phyloP scores from a whole-genome alignment of 2,113 vertebrate species.

The human (Homo sapiens) region DNA sequence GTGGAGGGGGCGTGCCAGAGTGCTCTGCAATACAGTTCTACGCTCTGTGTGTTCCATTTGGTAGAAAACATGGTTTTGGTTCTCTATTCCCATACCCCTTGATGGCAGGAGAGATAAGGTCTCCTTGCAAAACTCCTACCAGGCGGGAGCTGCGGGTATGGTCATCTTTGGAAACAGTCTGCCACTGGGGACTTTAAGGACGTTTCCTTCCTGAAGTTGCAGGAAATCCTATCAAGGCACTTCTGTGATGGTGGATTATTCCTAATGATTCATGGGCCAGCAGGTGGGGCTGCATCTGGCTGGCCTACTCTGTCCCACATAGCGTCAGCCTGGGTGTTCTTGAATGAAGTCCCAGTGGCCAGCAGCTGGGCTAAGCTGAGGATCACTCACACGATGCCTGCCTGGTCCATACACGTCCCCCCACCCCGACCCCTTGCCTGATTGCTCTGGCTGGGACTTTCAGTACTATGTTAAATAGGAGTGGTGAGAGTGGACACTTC shows the following conservation, averaged over 20 bases:
- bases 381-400: too few relatives aligned
- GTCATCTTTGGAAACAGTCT: neutral
- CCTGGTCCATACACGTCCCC: rapidly evolving
- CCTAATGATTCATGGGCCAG: neutral
- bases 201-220: neutral
- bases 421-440: too few relatives aligned
- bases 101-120: neutral
- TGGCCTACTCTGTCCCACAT: neutral
- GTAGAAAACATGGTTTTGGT: neutral
- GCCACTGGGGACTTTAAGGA: neutral
- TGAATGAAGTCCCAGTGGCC: neutral
- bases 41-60: neutral
- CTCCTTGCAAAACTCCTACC: neutral
- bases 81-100: neutral
- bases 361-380: neutral
- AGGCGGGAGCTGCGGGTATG: neutral
- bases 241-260: neutral
- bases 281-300: neutral
- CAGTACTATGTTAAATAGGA: too few relatives aligned
- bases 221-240: neutral
- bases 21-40: neutral
- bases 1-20: neutral
- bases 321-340: neutral
- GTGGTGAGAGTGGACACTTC: too few relatives aligned
- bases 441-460: too few relatives aligned